Base-by-base conservation (phyloP, 2,113 vertebrate genomes). In the Sylvia atricapilla region DNA sequence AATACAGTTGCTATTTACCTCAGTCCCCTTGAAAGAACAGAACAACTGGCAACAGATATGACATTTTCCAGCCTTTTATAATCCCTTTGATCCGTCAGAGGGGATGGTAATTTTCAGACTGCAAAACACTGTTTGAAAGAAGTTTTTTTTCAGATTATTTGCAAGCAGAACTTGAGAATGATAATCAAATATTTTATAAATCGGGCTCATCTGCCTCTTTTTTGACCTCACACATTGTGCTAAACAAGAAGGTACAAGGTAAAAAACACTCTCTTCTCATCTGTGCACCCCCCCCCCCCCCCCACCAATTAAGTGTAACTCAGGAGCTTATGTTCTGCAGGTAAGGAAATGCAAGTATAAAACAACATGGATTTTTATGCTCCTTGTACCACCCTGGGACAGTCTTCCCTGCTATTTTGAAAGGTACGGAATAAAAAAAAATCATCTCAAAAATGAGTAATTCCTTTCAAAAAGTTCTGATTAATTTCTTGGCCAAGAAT, bases 271-370 rank as follows among this genome's bases (percentile, higher is more conserved):
- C 2, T 63, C 8, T 66, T 74, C 27, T n/a, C 6, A 25, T 17
- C 17, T 37, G 20, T 60, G 10, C 53, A 25, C 6, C 2, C 1
- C 9, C 11, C 1, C n/a, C n/a, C n/a, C n/a, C n/a, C n/a, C n/a
- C n/a, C n/a, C n/a, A n/a, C n/a, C 17, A 20, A 0, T 15, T 16
- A 43, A 24, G 13, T 28, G 8, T 30, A 53, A 50, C 3, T 24
- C 10, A 2, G 13, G 19, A 64, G 11, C 6, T 55, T 63, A 10
- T 33, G 6, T 22, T 23, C 27, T 49, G 20, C 49, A 35, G 7
- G 1, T 31, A 47, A 80, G 21, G 33, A 76, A 84, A 21, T 59
- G 9, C 4, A 66, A 11, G 4, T 67, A 67, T 70, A 74, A 85
- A 92, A 22, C 10, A 78, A 31, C 0, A 0, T 17, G 9, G 19